A percentile compares a stretch with the other conserved stretches of the same genome.
Evolutionary conservation across 2,113 vertebrate genomes (phyloP).

Genomic region (Hemiprocne comata): DNA sequence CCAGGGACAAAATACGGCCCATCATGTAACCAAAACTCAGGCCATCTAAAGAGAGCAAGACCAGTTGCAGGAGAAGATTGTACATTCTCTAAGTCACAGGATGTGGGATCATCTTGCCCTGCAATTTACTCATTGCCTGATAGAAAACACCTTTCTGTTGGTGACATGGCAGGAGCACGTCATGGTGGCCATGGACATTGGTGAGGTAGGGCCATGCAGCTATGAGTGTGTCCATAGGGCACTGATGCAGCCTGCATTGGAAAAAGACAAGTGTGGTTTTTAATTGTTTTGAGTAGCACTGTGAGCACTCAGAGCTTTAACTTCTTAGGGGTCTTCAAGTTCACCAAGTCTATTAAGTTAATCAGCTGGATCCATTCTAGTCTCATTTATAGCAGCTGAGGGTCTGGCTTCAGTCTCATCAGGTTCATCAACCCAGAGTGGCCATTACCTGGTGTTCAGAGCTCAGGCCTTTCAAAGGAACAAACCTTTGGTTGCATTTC

Average conservation of each 20-base stretch:
- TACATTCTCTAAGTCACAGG: not conserved
- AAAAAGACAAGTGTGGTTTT: not conserved
- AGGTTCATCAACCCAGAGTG: not conserved
- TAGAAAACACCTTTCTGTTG: not conserved
- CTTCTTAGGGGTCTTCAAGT: not conserved
- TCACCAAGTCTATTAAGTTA: not conserved
- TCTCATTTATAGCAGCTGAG: not conserved
- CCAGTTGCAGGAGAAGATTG: not conserved
- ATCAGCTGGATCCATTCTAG: not conserved
- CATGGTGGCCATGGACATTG: not conserved
- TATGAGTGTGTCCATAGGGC: accelerated
- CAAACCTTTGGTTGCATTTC: not conserved
- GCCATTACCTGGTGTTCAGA: not conserved
- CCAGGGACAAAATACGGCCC: not conserved
- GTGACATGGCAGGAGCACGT: not conserved
- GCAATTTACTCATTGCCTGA: not conserved
- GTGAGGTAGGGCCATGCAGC: not conserved
- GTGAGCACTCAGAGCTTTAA: not conserved
- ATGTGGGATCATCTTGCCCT: not conserved
- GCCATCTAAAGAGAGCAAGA: not conserved
- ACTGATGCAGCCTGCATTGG: not conserved
- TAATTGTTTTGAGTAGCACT: not conserved
- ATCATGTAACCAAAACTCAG: not conserved
- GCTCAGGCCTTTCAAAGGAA: not conserved
- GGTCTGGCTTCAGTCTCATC: not conserved